Evolutionary conservation across 2,888 invertebrate species (phyloP), one percentile per base, ranked within the genome.

Genomic region (Latrodectus hesperus): DNA sequence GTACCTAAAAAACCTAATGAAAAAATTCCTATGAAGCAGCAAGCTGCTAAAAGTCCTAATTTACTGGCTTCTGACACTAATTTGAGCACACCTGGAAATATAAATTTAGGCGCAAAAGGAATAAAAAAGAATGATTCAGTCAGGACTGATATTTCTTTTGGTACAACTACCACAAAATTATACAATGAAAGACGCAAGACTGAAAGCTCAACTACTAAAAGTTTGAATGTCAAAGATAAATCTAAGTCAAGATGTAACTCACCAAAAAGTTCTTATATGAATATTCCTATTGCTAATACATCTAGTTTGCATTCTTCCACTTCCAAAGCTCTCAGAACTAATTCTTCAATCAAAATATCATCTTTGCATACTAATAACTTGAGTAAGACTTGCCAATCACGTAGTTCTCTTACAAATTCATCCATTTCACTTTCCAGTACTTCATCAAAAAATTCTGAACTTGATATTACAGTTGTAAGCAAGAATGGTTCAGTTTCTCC

Each of bases 361-460:
- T 4, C 22, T n/a, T 72, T 64, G 9, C 51, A 53, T 26, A 55
- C 64, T 16, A 74, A 14, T 81, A n/a, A 16, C 53, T 67, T 73
- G 67, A 52, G 75, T 11, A 82, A 75, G 51, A 75, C 12, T 75
- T 68, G 75, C 51, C 75, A 67, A 4, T 73, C 73, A 49, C 68
- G 55, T 53, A 82, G 60, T 14, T 55, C 74, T 49, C 65, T 75
- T 49, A 67, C 75, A 4, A 72, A 72, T 26, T 77, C 81, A 26
- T 87, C 86, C 22, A 55, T 75, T 53, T 81, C 79, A 16, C 77
- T 80, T 53, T 87, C 81, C 14, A 76, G 77, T n/a, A 86, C 64
- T 76, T 86, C 79, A n/a, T 81, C 72, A 8, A 77, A 76, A 53
- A 65, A 86, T 76, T 75, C 79, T 11, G 71, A 79, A 68, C 14